These are phyloP conservation scores for Rhyacophila evoluta DNA, from an alignment of 2,888 invertebrate genomes.

Conservation along the genomic window DNA sequence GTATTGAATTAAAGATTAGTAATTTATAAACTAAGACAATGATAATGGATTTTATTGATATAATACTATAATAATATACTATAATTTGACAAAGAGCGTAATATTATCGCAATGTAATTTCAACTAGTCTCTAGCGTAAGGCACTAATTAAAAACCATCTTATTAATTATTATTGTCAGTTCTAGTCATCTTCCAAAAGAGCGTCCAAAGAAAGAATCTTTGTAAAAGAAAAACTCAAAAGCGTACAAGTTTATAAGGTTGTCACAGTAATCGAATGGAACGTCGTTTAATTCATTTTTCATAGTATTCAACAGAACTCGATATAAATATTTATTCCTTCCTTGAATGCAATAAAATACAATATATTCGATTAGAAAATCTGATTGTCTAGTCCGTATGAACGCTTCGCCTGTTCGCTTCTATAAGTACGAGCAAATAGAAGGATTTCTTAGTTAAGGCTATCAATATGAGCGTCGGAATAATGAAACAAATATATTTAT, in stretches of 20 bases:
- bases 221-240: not conserved
- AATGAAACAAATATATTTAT: no score
- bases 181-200: not conserved
- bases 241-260: not conserved
- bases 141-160: constrained; percentile 12
- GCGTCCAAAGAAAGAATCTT: not conserved
- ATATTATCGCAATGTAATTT: constrained; percentile 26
- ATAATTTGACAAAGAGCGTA: constrained; percentile 12
- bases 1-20: not conserved
- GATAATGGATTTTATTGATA: constrained; percentile 15
- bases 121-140: constrained; percentile 28
- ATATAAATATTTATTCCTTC: no score
- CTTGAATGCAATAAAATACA: no score
- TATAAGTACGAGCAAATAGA: no score
- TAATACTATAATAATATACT: not conserved
- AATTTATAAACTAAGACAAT: constrained; percentile 10
- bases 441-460: no score
- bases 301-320: no score
- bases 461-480: no score
- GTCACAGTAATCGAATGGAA: not conserved
- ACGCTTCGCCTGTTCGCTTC: no score
- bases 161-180: not conserved
- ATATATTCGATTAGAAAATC: no score
- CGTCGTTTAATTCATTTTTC: no score
- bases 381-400: no score